phyloP scores from a whole-genome alignment of 2,888 invertebrate genomes.

The Sussaba pulchella region DNA sequence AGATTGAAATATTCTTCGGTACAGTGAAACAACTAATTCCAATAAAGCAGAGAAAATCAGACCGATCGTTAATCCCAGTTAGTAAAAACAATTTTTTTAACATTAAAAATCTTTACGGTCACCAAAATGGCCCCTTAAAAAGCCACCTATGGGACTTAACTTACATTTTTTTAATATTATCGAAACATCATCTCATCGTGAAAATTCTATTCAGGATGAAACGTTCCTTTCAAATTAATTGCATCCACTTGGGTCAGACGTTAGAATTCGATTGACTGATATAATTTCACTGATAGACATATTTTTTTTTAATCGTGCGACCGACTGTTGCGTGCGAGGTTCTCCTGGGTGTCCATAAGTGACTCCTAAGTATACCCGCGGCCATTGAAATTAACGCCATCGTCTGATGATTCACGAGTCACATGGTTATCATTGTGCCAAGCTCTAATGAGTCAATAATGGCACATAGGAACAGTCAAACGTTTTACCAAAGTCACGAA shows the following conservation, averaged over 20 bases:
- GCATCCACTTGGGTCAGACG: not conserved
- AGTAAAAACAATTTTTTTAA: too few species aligned
- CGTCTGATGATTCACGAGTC: constrained; percentile 26
- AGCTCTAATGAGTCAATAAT: constrained; percentile 29
- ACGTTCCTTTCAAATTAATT: too few species aligned
- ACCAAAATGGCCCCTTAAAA: too few species aligned
- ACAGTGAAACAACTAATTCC: too few species aligned
- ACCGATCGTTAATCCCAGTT: too few species aligned
- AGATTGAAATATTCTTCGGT: too few species aligned
- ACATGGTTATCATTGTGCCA: constrained; percentile 11
- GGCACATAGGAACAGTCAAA: constrained; percentile 8
- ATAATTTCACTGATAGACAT: not conserved
- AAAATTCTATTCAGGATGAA: too few species aligned
- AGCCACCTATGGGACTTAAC: too few species aligned
- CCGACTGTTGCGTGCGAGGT: constrained; percentile 26
- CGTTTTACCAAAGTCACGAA: constrained; percentile 48
- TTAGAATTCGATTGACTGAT: not conserved
- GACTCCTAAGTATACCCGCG: constrained; percentile 26
- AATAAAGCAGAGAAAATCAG: too few species aligned
- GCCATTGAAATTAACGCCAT: constrained; percentile 37
- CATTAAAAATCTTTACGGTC: too few species aligned
- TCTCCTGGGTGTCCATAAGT: constrained; percentile 5
- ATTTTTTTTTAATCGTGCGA: constrained; percentile 18
- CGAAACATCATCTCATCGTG: too few species aligned
- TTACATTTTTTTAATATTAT: too few species aligned